Conservation (phyloP, 2,113 vertebrate genomes). For the Antechinus flavipes region DNA sequence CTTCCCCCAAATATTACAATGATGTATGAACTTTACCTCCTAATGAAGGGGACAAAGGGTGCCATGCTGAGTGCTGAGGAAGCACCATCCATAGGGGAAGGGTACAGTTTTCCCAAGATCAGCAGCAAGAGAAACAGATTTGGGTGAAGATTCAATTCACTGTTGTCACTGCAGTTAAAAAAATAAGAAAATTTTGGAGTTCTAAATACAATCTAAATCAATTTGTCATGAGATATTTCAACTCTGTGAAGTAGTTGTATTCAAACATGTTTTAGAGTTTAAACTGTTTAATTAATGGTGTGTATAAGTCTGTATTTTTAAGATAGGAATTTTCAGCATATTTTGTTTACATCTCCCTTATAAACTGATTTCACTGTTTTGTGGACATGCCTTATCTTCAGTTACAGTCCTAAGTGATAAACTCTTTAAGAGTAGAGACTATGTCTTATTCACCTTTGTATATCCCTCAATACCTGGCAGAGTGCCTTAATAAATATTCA, state of each 20-base stretch:
- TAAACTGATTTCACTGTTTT: neutral
- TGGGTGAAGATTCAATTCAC: constrained; percentile 90
- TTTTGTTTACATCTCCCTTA: neutral
- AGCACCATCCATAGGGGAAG: constrained; percentile 96
- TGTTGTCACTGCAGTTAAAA: constrained; percentile 76
- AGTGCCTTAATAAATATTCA: neutral
- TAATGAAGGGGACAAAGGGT: constrained; percentile 92
- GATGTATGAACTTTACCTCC: constrained; percentile 86
- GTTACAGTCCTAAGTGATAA: neutral
- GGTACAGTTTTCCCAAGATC: constrained; percentile 94
- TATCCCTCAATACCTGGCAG: neutral
- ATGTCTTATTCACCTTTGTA: neutral
- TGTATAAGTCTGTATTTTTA: neutral
- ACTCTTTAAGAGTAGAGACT: neutral
- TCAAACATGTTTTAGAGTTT: constrained; percentile 40
- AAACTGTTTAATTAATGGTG: neutral
- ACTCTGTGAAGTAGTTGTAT: neutral
- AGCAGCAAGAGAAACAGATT: constrained; percentile 94
- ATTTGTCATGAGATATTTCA: constrained; percentile 25
- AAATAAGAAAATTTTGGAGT: neutral
- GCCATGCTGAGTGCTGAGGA: constrained; percentile 91
- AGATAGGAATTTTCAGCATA: neutral
- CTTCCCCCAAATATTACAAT: neutral
- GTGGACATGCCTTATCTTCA: neutral
- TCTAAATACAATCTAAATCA: neutral